phyloP scores from a whole-genome alignment of 2,797 vertebrate species.

The Helostoma temminkii region DNA sequence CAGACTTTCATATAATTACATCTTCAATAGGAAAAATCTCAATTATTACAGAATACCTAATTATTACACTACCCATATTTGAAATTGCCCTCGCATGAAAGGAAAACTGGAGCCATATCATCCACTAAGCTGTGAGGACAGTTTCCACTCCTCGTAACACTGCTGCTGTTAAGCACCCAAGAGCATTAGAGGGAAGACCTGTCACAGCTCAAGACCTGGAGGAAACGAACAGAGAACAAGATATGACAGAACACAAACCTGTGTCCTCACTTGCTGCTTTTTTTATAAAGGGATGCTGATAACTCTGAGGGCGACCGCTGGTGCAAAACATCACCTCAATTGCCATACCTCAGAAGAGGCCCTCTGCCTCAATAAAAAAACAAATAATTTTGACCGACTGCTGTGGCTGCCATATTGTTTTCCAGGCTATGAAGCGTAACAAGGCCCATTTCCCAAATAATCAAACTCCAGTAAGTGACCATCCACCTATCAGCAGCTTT shows the following conservation, averaged over 20 bases:
- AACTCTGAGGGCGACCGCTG: conserved; percentile 61
- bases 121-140: conserved; percentile 72
- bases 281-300: conserved; percentile 67
- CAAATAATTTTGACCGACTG: conserved; percentile 70
- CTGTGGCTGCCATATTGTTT: conserved; percentile 63
- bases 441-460: conserved; percentile 76
- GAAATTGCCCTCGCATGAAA: conserved; percentile 72
- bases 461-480: conserved; percentile 74
- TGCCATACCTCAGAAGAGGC: conserved; percentile 57
- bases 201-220: conserved; percentile 73
- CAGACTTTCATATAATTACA: conserved; percentile 81
- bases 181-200: conserved; percentile 75
- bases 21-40: conserved; percentile 82
- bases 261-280: conserved; percentile 65
- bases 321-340: conserved; percentile 56
- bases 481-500: conserved; percentile 74
- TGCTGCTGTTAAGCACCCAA: conserved; percentile 73
- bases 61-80: conserved; percentile 72
- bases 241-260: conserved; percentile 75
- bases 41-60: conserved; percentile 84
- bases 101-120: conserved; percentile 63
- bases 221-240: conserved; percentile 68
- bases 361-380: conserved; percentile 75
- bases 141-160: conserved; percentile 65
- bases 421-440: conserved; percentile 62